A percentile compares a stretch with the other conserved stretches of the same genome.
These are phyloP conservation scores for Melospiza georgiana DNA, from an alignment of 2,113 vertebrate species.

Conservation along the genomic window DNA sequence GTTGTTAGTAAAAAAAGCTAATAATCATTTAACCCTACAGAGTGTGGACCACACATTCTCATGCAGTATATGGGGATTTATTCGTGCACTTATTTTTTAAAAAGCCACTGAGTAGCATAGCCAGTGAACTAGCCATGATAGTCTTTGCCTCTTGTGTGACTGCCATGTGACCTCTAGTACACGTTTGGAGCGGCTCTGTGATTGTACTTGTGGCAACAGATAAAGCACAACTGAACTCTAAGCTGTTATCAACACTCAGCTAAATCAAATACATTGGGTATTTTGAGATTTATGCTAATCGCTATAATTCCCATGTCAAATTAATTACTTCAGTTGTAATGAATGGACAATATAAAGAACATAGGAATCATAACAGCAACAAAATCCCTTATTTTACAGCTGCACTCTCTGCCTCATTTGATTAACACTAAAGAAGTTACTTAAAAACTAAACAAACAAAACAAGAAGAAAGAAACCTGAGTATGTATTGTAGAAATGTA, in stretches of 20 bases:
- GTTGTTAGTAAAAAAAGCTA: conserved; percentile 33
- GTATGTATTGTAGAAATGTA: conserved; percentile 85
- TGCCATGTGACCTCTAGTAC: conserved; percentile 36
- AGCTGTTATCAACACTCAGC: conserved; percentile 10
- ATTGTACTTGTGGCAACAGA: conserved; percentile 63
- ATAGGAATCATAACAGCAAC: conserved; percentile 47
- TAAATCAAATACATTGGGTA: neutral
- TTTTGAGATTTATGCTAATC: neutral
- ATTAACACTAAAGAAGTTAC: conserved; percentile 56
- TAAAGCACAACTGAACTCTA: conserved; percentile 72
- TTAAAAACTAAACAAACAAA: conserved; percentile 60
- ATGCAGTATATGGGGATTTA: conserved; percentile 48
- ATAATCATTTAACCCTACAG: neutral
- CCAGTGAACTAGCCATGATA: conserved; percentile 16
- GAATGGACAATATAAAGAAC: neutral
- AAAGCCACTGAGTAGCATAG: conserved; percentile 67
- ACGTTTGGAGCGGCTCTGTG: conserved; percentile 24
- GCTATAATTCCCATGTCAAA: conserved; percentile 15
- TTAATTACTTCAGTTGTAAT: neutral
- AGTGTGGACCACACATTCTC: conserved; percentile 30
- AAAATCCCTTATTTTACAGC: conserved; percentile 62
- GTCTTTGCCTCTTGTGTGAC: conserved; percentile 41
- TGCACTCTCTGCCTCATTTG: conserved; percentile 70
- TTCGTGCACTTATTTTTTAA: conserved; percentile 56
- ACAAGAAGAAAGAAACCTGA: conserved; percentile 71